These are phyloP conservation scores for Periphyllus acericola DNA, from an alignment of 2,888 invertebrate genomes.

Conservation along the genomic window DNA sequence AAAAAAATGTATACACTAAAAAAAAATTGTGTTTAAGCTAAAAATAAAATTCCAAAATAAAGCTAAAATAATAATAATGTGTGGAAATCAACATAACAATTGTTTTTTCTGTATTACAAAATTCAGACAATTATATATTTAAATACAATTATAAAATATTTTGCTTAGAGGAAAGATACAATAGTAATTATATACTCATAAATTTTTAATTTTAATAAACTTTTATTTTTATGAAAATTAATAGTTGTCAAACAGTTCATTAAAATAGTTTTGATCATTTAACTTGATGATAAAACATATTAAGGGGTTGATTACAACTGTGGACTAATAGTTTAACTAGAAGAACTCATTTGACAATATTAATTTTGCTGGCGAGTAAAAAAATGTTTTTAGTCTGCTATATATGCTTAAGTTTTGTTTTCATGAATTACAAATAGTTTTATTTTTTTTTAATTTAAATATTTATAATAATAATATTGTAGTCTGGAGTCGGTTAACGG, in stretches of 20 bases:
- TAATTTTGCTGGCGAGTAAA: constrained; percentile 50
- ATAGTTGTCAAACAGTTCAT: constrained; percentile 46
- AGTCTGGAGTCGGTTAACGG: constrained; percentile 73
- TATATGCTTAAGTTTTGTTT: constrained; percentile 58
- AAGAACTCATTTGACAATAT: constrained; percentile 56
- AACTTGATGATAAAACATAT: constrained; percentile 44
- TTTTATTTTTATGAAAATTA: constrained; percentile 46
- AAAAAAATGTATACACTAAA: constrained; percentile 57
- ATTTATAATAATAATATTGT: constrained; percentile 61
- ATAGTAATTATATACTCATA: constrained; percentile 57
- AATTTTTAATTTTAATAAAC: constrained; percentile 15
- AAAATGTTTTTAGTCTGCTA: constrained; percentile 43
- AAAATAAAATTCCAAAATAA: constrained; percentile 60
- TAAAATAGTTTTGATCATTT: constrained; percentile 55
- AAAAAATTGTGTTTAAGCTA: constrained; percentile 58
- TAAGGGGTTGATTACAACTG: constrained; percentile 14
- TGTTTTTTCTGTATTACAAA: constrained; percentile 55
- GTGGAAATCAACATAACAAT: constrained; percentile 59
- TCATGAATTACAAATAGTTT: constrained; percentile 59
- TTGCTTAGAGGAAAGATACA: constrained; percentile 56
- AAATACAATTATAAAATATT: constrained; percentile 58
- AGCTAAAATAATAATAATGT: constrained; percentile 60
- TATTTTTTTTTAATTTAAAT: constrained; percentile 50
- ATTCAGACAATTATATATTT: constrained; percentile 29
- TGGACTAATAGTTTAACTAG: constrained; percentile 39